Conservation (phyloP, 2,888 invertebrate genomes). For the Macrosiphum euphorbiae region DNA sequence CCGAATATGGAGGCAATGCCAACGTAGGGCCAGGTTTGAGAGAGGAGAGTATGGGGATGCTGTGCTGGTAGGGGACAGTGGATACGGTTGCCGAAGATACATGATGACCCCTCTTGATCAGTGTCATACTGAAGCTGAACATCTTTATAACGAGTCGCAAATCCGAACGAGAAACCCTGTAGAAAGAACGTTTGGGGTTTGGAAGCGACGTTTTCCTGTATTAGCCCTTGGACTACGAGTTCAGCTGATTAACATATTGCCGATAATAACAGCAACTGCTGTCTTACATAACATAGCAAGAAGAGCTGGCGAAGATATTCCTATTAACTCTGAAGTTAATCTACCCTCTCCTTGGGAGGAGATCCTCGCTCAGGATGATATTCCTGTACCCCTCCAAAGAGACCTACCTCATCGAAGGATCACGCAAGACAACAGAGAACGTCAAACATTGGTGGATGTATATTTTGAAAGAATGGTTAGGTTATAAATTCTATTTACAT, state of each 20-base stretch:
- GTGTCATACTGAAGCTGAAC: slow-evolving; percentile 33
- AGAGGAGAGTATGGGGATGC: slow-evolving; percentile 27
- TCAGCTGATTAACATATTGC: slow-evolving; percentile 65
- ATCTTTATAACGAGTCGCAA: slow-evolving; percentile 62
- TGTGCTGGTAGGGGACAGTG: slow-evolving; percentile 69
- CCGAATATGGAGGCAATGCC: slow-evolving; percentile 66
- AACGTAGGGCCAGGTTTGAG: slow-evolving; percentile 66
- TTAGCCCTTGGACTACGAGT: slow-evolving; percentile 63
- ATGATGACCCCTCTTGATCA: slow-evolving; percentile 67
- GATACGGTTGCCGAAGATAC: slow-evolving; percentile 68
- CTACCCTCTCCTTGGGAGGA: slow-evolving; percentile 12
- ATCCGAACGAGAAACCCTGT: slow-evolving; percentile 62
- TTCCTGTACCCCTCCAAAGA: slow-evolving; percentile 12
- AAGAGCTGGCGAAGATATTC: slow-evolving; percentile 1
- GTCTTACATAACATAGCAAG: slow-evolving; percentile 65
- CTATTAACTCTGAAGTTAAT: background rate
- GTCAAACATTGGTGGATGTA: slow-evolving; percentile 12
- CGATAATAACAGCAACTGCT: slow-evolving; percentile 66
- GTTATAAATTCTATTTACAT: slow-evolving; percentile 2
- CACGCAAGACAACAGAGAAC: slow-evolving; percentile 10
- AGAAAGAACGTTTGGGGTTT: slow-evolving; percentile 64
- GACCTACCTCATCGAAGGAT: slow-evolving; percentile 12
- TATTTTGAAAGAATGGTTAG: slow-evolving; percentile 18
- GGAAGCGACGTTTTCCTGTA: slow-evolving; percentile 66
- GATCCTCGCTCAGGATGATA: slow-evolving; percentile 17